phyloP scores from a whole-genome alignment of 2,888 invertebrate genomes.

The Scaptomyza cyrtandrae region DNA sequence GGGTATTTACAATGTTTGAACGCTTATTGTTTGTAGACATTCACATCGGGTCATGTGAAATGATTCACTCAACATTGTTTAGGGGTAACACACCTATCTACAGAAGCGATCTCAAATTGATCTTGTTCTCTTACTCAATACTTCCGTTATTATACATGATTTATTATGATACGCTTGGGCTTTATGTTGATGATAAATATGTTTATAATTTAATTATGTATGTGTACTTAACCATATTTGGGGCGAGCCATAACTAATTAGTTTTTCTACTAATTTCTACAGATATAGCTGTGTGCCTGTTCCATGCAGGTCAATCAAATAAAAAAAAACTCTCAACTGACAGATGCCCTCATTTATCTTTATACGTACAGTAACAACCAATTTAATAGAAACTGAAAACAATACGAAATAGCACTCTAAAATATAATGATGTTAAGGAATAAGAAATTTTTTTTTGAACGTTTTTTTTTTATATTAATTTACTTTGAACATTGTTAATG shows the following conservation, averaged over 20 bases:
- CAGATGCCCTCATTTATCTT: constrained; percentile 35
- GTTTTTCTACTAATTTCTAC: constrained; percentile 23
- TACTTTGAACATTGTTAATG: neutral
- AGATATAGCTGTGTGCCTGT: neutral
- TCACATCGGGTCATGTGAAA: constrained; percentile 30
- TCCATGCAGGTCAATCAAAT: constrained; percentile 48
- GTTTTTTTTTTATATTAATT: neutral
- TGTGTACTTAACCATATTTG: constrained; percentile 31
- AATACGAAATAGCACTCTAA: neutral
- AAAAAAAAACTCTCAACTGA: constrained; percentile 20
- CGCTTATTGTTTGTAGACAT: constrained; percentile 4
- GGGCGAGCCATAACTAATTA: constrained; percentile 50
- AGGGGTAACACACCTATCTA: constrained; percentile 5
- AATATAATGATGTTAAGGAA: neutral
- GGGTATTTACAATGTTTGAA: constrained; percentile 26
- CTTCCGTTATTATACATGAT: constrained; percentile 28
- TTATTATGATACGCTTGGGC: constrained; percentile 25
- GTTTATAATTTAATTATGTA: constrained; percentile 51
- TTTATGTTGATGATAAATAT: constrained; percentile 41
- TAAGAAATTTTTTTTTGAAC: neutral
- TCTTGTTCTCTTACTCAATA: constrained; percentile 30
- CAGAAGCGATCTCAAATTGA: constrained; percentile 32
- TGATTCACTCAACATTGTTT: constrained; percentile 3
- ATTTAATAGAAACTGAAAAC: neutral
- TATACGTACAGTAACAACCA: constrained; percentile 5